Percentiles rank a stretch among this genome's conserved stretches.
Conservation (phyloP, 1,140 invertebrate species). For the Neotoxoptera formosana region DNA sequence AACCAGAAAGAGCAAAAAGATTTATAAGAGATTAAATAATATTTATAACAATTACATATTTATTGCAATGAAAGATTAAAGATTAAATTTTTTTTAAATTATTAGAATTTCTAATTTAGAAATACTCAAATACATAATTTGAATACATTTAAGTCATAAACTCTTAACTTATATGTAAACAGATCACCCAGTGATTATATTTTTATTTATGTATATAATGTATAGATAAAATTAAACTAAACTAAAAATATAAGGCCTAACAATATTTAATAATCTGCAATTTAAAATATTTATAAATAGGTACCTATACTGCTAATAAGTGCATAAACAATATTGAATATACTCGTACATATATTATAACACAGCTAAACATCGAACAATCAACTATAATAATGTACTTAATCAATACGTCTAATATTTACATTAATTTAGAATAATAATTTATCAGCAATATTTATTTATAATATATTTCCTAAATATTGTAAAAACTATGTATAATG, state of each 20-base stretch:
- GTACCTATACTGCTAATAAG: background rate
- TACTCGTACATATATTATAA: background rate
- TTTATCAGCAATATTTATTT: constrained; percentile 28
- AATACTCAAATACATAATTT: constrained; percentile 3
- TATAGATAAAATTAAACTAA: constrained; percentile 30
- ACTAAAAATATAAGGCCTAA: background rate
- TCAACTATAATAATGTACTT: background rate
- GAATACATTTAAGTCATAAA: background rate
- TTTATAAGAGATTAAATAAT: background rate
- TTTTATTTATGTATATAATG: constrained; percentile 37
- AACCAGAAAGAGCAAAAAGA: constrained; percentile 29
- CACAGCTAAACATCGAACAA: background rate
- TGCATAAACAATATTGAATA: background rate
- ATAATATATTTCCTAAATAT: background rate
- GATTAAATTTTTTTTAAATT: background rate
- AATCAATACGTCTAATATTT: background rate
- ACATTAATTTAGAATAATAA: background rate
- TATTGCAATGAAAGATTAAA: background rate
- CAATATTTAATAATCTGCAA: background rate
- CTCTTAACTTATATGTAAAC: background rate
- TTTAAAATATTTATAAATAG: background rate
- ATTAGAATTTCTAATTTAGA: no score
- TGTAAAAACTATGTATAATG: constrained; percentile 4
- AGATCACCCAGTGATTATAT: background rate
- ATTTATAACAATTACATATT: background rate